Conservation (phyloP, 2,797 vertebrate species). For the Ammospiza maritima region DNA sequence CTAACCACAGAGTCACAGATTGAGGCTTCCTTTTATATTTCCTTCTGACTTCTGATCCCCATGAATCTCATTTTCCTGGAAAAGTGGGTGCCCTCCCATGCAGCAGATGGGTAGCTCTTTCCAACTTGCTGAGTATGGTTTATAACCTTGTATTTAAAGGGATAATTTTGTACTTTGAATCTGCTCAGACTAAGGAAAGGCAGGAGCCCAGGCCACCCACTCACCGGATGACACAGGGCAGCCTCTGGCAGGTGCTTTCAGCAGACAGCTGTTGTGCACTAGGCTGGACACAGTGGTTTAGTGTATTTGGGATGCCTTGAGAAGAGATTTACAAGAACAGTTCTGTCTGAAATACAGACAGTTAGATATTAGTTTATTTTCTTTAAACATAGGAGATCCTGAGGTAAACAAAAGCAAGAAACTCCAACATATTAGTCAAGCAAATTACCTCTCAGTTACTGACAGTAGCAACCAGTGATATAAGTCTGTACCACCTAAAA, state of each 20-base stretch:
- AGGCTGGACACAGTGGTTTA: background rate
- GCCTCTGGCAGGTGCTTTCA: background rate
- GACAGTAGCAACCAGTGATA: background rate
- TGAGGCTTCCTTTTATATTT: background rate
- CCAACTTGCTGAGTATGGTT: background rate
- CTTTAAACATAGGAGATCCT: background rate
- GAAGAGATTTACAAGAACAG: background rate
- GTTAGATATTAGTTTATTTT: background rate
- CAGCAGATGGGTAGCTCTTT: background rate
- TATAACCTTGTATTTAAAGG: slow-evolving; percentile 25
- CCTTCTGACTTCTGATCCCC: background rate
- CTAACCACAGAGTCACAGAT: background rate
- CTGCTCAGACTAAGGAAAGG: background rate
- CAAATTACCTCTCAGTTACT: background rate
- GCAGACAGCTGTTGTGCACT: background rate
- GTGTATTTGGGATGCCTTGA: fast-evolving
- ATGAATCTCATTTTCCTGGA: background rate
- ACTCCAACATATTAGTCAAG: background rate
- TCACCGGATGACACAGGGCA: fast-evolving
- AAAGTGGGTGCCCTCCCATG: background rate
- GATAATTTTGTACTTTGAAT: slow-evolving; percentile 1
- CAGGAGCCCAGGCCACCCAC: slow-evolving; percentile 15
- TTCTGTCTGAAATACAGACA: background rate
- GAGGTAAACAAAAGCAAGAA: background rate
- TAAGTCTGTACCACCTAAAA: background rate